Evolutionary conservation across 2,888 invertebrate species (phyloP), one percentile per base, ranked within the genome.

Genomic region (Agonopterix alstromeriana): DNA sequence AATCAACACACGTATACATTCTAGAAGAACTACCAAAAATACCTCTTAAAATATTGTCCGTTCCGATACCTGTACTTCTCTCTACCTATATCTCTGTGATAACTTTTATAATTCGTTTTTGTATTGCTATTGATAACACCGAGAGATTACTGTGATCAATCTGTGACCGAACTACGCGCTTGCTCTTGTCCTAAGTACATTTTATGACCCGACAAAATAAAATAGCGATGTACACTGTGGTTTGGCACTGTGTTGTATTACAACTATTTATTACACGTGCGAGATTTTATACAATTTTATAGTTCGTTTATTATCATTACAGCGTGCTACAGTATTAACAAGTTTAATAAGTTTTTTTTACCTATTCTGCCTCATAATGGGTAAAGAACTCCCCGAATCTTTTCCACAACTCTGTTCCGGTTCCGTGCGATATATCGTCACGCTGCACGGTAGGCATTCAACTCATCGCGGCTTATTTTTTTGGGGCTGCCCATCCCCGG

Each of bases 201-300:
- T 47, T 50, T 52, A 48, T 55, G 56, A 53, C 50, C 50, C 38
- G 38, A n/a, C n/a, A 38, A 38, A 38, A 38, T 9, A n/a, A 38
- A 38, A 38, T 38, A 54, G 58, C 43, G 51, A 61, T 58, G 60
- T 50, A 55, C 60, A 65, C 56, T 65, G 73, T 74, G 73, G 72
- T 86, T 85, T 86, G 85, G 85, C 85, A 86, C 86, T 79, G 64
- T 73, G 70, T 69, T n/a, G 38, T 10, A 38, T 5, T 27, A 27
- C 27, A 27, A 27, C 27, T 27, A 27, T 27, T 27, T 27, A 27
- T 27, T 27, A 27, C 27, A 27, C 7, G 27, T 27, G 27, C 27
- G 7, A 27, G 27, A 27, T 27, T 27, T 27, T 27, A 27, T 27
- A 27, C 27, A 27, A 27, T 27, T 27, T 27, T 27, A 27, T 27